phyloP scores from a whole-genome alignment of 2,888 invertebrate species.

The Microplitis manilae region DNA sequence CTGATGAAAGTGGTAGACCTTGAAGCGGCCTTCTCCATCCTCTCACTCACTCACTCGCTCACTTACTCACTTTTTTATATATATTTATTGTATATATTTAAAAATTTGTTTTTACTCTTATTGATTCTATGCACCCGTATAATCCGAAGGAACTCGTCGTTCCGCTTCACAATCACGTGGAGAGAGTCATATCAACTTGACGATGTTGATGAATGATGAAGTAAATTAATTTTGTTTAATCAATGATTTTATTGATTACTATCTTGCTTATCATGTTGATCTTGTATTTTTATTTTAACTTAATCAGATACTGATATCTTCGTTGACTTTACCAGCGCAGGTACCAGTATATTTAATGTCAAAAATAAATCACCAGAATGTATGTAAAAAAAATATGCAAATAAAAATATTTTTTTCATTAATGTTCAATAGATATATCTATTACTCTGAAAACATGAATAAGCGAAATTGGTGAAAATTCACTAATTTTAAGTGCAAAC shows the following conservation, averaged over 20 bases:
- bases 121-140: too few relatives aligned
- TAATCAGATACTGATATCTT: background rate
- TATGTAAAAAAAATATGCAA: too few relatives aligned
- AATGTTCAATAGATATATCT: background rate
- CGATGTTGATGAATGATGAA: too few relatives aligned
- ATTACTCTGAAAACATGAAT: too few relatives aligned
- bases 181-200: too few relatives aligned
- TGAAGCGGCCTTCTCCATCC: constrained; percentile 51
- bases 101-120: background rate
- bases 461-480: too few relatives aligned
- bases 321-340: background rate
- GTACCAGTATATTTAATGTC: too few relatives aligned
- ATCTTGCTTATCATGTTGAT: background rate
- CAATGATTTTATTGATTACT: background rate
- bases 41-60: constrained; percentile 5
- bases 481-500: too few relatives aligned
- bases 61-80: background rate
- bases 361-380: too few relatives aligned
- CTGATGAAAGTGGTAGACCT: constrained; percentile 54
- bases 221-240: background rate
- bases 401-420: too few relatives aligned
- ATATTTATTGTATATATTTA: background rate
- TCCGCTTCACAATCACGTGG: too few relatives aligned
- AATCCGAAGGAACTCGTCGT: too few relatives aligned
- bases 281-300: background rate